Base-by-base conservation (phyloP, 2,113 vertebrate species). In the Halcyon malimbica region DNA sequence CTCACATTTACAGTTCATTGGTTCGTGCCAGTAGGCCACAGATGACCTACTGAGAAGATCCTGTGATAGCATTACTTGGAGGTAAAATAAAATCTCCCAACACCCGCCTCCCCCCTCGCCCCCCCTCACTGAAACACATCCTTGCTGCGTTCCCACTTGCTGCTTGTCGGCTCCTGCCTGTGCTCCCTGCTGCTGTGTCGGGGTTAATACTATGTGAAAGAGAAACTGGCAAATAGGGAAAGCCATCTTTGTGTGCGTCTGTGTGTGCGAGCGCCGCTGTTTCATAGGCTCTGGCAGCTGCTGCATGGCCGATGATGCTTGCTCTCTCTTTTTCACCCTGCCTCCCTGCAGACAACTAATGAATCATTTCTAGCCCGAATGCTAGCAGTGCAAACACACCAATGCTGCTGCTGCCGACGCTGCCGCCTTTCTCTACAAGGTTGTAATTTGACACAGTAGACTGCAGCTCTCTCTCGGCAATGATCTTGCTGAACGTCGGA, bases 261-360 rank as follows among this genome's bases (percentile, higher is more conserved):
- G 95, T 68, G 82, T 89, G 68, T 50, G 93, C 25, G 42, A 79
- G 93, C 97, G 23, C 89, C 90, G 97, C 94, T 95, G 96, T 97
- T 89, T 94, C 97, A 90, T 89, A 94, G 97, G 98, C 97, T 96
- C 90, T 12, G 93, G 87, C 94, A 37, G 92, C 96, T 56, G 98
- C 97, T 97, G 98, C 98, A 97, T 96, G 98, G 98, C 96, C 96
- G 97, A 78, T 94, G 98, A 97, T 97, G 98, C 98, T 97, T 28
- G 67, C 93, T 35, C 83, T 63, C 90, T 87, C 95, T 86, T 87
- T 93, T 94, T 93, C 96, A 93, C 97, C 94, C 98, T 95, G 97
- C 97, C 98, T 96, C 97, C 98, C 98, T 96, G 98, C 98, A 91
- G 96, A 95, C 96, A 96, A 69, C 96, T 95, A 94, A 96, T 97